Conservation (phyloP, 1,140 invertebrate genomes). For the Camponotus pennsylvanicus region DNA sequence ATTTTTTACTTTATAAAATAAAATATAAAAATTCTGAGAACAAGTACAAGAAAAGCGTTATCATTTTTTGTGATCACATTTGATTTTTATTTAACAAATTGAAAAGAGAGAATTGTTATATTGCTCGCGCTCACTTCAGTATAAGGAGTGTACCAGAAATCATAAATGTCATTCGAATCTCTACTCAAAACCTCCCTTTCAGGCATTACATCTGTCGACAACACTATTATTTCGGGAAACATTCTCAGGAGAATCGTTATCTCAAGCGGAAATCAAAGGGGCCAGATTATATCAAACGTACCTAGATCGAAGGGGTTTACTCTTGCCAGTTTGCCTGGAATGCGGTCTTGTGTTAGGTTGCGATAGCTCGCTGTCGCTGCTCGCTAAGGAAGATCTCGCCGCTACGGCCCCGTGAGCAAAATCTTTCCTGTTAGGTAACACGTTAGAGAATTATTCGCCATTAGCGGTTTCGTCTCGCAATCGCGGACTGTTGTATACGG, state of each 20-base stretch:
- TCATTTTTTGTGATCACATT: not conserved
- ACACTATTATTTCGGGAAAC: constrained; percentile 47
- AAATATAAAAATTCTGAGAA: not conserved
- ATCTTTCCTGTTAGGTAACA: constrained; percentile 83
- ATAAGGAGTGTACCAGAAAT: not conserved
- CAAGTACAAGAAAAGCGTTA: not conserved
- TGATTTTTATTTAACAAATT: not conserved
- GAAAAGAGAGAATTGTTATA: not conserved
- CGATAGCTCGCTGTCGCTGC: constrained; percentile 86
- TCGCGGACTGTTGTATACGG: constrained; percentile 27
- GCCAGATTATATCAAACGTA: constrained; percentile 68
- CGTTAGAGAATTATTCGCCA: constrained; percentile 48
- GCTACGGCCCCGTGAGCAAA: constrained; percentile 86
- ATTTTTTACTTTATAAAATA: not conserved
- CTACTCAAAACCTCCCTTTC: not conserved
- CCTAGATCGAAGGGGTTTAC: constrained; percentile 79
- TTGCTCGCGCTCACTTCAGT: not conserved
- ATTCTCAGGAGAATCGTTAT: constrained; percentile 54
- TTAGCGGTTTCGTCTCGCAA: constrained; percentile 59
- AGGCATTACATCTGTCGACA: not conserved
- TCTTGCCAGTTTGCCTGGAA: constrained; percentile 80
- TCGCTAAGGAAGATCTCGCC: constrained; percentile 81
- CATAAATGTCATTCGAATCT: constrained; percentile 14
- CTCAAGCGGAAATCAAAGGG: constrained; percentile 56
- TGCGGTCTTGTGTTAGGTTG: constrained; percentile 84